phyloP scores from a whole-genome alignment of 2,113 vertebrate species.

The Catagonus wagneri region DNA sequence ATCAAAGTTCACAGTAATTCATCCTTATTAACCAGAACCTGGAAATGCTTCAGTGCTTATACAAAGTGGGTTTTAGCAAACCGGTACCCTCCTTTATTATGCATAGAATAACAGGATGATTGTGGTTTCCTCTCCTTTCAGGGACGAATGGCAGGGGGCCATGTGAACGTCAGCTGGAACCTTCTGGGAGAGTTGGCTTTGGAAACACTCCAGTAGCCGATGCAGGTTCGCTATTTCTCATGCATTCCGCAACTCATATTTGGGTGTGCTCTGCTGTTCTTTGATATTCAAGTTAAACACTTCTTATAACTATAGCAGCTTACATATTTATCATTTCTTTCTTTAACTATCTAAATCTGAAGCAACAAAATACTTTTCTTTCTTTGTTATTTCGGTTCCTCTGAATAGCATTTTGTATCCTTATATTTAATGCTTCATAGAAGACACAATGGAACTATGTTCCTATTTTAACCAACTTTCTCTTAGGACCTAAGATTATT shows the following conservation, averaged over 20 bases:
- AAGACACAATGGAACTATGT: neutral
- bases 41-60: neutral
- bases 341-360: neutral
- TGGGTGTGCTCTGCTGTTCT: constrained; percentile 90
- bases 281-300: constrained; percentile 89
- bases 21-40: neutral
- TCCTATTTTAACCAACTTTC: constrained; percentile 20
- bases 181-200: constrained; percentile 90
- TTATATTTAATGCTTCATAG: neutral
- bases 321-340: constrained; percentile 84
- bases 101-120: neutral
- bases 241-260: constrained; percentile 89
- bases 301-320: constrained; percentile 92
- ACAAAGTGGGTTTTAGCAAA: neutral
- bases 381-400: neutral
- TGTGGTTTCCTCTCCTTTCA: constrained; percentile 63
- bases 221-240: constrained; percentile 86
- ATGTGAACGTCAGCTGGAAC: constrained; percentile 88
- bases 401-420: neutral
- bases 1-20: neutral
- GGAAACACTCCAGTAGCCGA: constrained; percentile 88
- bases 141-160: constrained; percentile 88
- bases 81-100: neutral
- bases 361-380: neutral
- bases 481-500: neutral